phyloP scores from a whole-genome alignment of 92 coral and sea anemone genomes.

The Parazoanthus swiftii region DNA sequence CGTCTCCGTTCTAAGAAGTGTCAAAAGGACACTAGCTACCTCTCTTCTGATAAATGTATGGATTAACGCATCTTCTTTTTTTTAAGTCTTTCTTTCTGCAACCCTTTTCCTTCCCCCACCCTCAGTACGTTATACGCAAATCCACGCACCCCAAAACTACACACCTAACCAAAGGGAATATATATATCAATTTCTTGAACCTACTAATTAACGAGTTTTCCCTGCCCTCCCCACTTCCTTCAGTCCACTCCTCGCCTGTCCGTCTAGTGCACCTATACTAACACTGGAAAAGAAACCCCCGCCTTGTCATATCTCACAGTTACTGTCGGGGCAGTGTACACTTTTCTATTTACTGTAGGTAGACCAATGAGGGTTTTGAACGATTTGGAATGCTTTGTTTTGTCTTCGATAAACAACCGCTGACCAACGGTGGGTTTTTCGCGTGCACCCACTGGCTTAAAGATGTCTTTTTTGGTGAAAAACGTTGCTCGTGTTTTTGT shows the following conservation, averaged over 20 bases:
- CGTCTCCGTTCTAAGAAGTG: no score
- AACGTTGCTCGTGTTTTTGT: conserved; percentile 55
- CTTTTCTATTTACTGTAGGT: conserved; percentile 5
- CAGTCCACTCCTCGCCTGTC: no score
- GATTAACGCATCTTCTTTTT: no score
- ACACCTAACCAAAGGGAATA: neutral
- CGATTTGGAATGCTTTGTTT: neutral
- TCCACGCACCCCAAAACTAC: neutral
- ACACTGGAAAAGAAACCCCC: conserved; percentile 24
- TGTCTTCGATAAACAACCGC: conserved; percentile 37
- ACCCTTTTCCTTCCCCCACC: no score
- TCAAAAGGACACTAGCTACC: no score
- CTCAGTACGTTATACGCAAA: no score
- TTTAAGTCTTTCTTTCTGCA: no score
- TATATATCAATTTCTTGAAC: neutral
- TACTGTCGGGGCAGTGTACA: neutral
- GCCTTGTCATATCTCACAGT: neutral
- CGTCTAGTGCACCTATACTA: neutral
- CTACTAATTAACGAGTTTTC: neutral
- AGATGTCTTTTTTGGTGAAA: conserved; percentile 75
- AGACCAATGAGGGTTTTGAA: neutral
- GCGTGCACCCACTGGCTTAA: conserved; percentile 62
- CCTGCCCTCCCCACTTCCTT: no score
- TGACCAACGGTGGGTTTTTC: conserved; percentile 68
- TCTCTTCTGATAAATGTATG: no score